Evolutionary conservation across 2,113 vertebrate genomes (phyloP).

Genomic region (Plecotus auritus): DNA sequence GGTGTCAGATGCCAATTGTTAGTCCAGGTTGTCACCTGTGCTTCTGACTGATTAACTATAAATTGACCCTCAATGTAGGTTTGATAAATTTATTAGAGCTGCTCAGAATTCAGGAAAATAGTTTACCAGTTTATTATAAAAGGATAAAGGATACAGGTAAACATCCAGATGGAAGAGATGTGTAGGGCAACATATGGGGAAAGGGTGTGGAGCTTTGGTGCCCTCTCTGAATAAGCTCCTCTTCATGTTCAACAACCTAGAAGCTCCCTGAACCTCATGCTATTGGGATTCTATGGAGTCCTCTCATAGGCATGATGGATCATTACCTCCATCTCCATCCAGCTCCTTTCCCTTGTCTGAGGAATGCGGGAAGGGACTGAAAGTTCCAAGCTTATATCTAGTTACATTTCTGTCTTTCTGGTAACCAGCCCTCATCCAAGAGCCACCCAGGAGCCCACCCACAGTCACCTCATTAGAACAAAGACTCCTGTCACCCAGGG

Average conservation of each 20-base stretch:
- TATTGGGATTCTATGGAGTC: background rate
- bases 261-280: background rate
- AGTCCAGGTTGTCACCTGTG: no score
- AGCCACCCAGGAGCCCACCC: background rate
- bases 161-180: background rate
- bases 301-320: background rate
- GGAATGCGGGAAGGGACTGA: background rate
- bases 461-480: background rate
- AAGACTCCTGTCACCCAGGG: background rate
- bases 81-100: background rate
- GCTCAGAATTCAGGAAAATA: background rate
- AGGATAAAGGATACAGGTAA: background rate
- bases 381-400: background rate
- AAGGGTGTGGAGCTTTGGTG: no score
- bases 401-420: background rate
- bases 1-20: no score
- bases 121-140: no score
- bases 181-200: background rate
- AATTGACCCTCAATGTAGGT: background rate
- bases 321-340: background rate
- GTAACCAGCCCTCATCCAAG: background rate
- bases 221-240: background rate
- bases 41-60: no score
- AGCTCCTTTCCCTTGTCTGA: no score
- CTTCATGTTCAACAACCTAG: background rate